These are phyloP conservation scores for Poeciliopsis infans DNA, from an alignment of 2,797 vertebrate genomes.

Conservation along the genomic window DNA sequence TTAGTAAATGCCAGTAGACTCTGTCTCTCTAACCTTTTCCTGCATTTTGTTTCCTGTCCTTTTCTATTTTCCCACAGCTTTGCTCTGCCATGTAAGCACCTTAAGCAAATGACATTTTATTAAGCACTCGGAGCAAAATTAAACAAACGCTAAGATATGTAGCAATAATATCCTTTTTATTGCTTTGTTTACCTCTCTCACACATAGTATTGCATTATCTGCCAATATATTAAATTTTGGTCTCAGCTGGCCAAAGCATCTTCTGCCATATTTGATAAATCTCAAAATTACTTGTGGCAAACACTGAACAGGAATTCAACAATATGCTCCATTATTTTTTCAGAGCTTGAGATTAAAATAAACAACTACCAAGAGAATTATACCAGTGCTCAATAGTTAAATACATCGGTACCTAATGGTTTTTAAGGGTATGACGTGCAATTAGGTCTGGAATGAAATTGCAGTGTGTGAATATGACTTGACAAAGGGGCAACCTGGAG, in stretches of 20 bases:
- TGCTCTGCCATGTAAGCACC: neutral
- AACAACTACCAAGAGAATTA: neutral
- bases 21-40: conserved; percentile 30
- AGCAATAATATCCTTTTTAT: neutral
- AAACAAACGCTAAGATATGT: conserved; percentile 3
- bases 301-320: neutral
- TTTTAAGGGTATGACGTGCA: neutral
- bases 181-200: neutral
- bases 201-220: neutral
- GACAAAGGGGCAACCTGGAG: neutral
- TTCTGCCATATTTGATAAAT: neutral
- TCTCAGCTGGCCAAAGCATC: neutral
- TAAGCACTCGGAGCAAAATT: conserved; percentile 2
- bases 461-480: neutral
- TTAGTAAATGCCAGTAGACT: conserved; percentile 68
- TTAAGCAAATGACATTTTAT: conserved; percentile 17
- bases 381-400: neutral
- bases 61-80: conserved; percentile 16
- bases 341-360: neutral
- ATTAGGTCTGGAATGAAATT: neutral
- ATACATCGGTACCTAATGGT: neutral
- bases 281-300: neutral
- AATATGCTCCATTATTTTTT: neutral
- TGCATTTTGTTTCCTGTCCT: conserved; percentile 21
- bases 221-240: neutral